Conservation (phyloP, 1,140 invertebrate genomes). For the Heliconius congener region DNA sequence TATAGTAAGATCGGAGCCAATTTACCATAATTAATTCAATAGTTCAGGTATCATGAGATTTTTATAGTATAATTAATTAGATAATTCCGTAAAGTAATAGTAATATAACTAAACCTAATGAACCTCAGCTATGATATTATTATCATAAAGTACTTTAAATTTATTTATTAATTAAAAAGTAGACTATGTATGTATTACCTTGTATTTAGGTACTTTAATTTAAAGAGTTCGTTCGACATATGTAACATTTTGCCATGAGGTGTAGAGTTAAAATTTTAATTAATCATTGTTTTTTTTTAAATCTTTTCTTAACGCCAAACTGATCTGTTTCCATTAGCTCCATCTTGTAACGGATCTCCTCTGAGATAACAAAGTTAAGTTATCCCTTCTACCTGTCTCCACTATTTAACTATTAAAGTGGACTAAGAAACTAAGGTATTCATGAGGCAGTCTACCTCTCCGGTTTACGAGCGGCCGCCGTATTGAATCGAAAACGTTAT, state of each 20-base stretch:
- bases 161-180: not conserved
- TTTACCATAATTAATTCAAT: slow-evolving; percentile 16
- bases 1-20: slow-evolving; percentile 7
- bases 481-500: slow-evolving; percentile 67
- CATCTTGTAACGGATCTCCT: slow-evolving; percentile 27
- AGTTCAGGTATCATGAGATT: slow-evolving; percentile 5
- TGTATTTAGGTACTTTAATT: not conserved
- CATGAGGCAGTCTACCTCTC: slow-evolving; percentile 67
- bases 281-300: not conserved
- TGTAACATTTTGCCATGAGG: not conserved
- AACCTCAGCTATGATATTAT: not conserved
- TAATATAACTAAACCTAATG: not conserved
- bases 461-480: slow-evolving; percentile 65
- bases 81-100: not conserved
- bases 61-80: not conserved
- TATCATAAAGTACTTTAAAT: not conserved
- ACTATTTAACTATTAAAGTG: slow-evolving; percentile 76
- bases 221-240: not conserved
- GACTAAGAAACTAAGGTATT: slow-evolving; percentile 69
- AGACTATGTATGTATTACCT: not conserved
- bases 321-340: slow-evolving; percentile 31
- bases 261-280: not conserved
- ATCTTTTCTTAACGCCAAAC: slow-evolving; percentile 21
- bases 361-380: slow-evolving; percentile 42
- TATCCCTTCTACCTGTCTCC: slow-evolving; percentile 49